A percentile compares a stretch with the other conserved stretches of the same genome.
phyloP scores from a whole-genome alignment of 2,113 vertebrate genomes.

The Orientallactaga bullata region DNA sequence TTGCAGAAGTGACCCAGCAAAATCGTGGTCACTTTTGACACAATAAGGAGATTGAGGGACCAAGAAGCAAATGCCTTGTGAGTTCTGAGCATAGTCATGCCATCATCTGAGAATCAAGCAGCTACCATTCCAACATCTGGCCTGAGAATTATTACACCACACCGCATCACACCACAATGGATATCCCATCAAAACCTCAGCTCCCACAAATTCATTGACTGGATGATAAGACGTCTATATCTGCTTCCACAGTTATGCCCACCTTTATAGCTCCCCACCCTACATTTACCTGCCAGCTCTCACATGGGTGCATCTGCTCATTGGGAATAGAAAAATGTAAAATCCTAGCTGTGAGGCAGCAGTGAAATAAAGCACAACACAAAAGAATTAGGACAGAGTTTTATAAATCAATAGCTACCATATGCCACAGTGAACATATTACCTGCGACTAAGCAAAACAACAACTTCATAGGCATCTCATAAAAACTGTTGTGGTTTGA shows the following conservation, averaged over 20 bases:
- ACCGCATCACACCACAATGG: background rate
- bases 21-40: background rate
- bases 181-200: background rate
- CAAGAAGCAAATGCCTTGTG: background rate
- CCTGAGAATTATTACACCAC: background rate
- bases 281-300: background rate
- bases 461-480: slow-evolving; percentile 18
- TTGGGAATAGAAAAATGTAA: background rate
- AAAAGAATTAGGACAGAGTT: background rate
- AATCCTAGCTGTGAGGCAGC: background rate
- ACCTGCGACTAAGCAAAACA: slow-evolving; percentile 16
- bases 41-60: background rate
- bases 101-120: background rate
- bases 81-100: background rate
- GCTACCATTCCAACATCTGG: background rate
- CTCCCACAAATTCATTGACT: background rate
- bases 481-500: background rate
- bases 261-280: background rate
- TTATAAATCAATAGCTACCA: slow-evolving; percentile 16
- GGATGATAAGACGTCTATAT: background rate
- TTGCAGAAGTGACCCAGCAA: background rate
- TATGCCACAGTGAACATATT: background rate
- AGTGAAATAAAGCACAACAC: background rate
- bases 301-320: background rate
- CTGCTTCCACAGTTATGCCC: background rate